Evolutionary conservation across 2,113 vertebrate genomes (phyloP), one percentile per base, ranked within the genome.

Genomic region (Cebus imitator): DNA sequence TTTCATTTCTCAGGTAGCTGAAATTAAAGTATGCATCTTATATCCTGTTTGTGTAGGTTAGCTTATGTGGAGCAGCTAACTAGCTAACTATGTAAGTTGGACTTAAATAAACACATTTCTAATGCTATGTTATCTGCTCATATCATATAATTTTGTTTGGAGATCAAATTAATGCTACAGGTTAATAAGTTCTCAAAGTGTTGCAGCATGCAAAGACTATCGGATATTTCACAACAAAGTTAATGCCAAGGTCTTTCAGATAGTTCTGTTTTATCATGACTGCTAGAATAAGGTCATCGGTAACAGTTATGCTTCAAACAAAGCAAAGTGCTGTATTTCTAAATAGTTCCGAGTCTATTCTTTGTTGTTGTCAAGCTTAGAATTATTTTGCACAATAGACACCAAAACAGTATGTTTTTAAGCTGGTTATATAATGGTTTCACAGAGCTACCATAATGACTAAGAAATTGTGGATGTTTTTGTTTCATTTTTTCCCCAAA

Each of bases 191-290:
- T 66, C 79, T 43, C 52, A 91, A 78, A 52, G n/a, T 93, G 87
- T 64, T 96, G 70, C 9, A 81, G 80, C 92, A n/a, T 57, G 72
- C 40, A 73, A 95, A 94, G 25, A 90, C 87, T 96, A 95, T 85
- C 80, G 80, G 76, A 48, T 84, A 85, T 96, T 96, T 94, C 80
- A 79, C 35, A 97, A 92, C 5, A 23, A 96, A 68, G 64, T 82
- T 91, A 93, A 96, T 48, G 57, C 17, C 66, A 92, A 85, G 90
- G 96, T 85, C 50, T 92, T 97, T 92, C 79, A 87, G 17, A 48
- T 82, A 11, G 91, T 13, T 82, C 91, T 80, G 57, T 86, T 96
- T 90, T 93, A 79, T 92, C 18, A 92, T 94, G 66, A 90, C 57
- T 68, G 68, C 57, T 85, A 95, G 35, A 87, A 80, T 64, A 91